Conservation (phyloP, 2,113 vertebrate genomes). For the Nyctibius bracteatus region DNA sequence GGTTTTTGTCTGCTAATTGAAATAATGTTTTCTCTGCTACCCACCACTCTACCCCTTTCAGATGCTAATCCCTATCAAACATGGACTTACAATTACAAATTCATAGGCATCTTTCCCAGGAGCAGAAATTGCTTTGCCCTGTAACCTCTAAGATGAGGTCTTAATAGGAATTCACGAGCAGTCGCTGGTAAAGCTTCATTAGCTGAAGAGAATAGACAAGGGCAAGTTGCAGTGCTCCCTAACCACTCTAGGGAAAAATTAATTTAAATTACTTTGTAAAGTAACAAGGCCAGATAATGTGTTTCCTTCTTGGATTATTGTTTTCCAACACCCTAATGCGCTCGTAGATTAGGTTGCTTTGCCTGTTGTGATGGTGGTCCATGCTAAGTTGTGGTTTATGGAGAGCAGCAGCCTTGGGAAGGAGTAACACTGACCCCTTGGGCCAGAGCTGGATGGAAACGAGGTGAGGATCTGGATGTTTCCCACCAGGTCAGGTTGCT, state of each 20-base stretch:
- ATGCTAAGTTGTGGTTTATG: constrained; percentile 33
- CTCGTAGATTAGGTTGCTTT: constrained; percentile 69
- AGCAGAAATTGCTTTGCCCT: constrained; percentile 72
- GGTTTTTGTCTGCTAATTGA: constrained; percentile 66
- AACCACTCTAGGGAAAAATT: constrained; percentile 78
- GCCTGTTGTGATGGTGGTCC: constrained; percentile 31
- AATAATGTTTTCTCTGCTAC: constrained; percentile 63
- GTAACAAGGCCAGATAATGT: constrained; percentile 68
- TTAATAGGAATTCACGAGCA: constrained; percentile 70
- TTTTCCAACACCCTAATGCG: constrained; percentile 64
- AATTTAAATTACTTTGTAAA: constrained; percentile 73
- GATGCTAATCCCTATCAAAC: constrained; percentile 74
- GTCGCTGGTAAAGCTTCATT: constrained; percentile 71
- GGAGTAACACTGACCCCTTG: neutral
- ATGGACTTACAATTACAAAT: constrained; percentile 70
- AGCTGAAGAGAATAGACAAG: constrained; percentile 69
- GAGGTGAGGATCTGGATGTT: neutral
- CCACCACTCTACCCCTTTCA: constrained; percentile 62
- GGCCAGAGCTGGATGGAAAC: neutral
- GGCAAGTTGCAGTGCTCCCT: constrained; percentile 61
- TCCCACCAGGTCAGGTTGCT: neutral
- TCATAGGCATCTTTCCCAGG: constrained; percentile 73
- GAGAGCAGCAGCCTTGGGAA: neutral
- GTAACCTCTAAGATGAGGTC: constrained; percentile 73
- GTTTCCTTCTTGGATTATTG: constrained; percentile 70